Conservation (phyloP, 2,113 vertebrate genomes). For the Nycticryphes semicollaris region DNA sequence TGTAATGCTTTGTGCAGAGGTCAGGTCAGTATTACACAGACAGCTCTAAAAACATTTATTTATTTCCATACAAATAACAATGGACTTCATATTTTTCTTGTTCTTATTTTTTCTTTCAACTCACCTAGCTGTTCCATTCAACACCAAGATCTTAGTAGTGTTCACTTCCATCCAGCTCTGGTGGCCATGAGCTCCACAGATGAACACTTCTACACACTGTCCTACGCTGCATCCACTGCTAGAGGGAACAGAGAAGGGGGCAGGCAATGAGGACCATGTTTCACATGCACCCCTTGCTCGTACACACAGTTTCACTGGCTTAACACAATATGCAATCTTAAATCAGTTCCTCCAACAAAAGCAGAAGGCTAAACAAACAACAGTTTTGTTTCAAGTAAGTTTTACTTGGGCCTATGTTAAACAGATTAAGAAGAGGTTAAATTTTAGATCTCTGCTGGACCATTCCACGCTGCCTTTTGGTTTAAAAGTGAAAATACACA, state of each 20-base stretch:
- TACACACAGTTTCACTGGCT: not conserved
- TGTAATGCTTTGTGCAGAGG: not conserved
- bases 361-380: slow-evolving; percentile 10
- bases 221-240: not conserved
- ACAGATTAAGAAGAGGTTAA: slow-evolving; percentile 2
- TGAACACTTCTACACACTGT: not conserved
- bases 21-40: not conserved
- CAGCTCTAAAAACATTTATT: not conserved
- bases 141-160: not conserved
- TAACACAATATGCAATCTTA: not conserved
- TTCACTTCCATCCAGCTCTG: not conserved
- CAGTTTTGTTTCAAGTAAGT: not conserved
- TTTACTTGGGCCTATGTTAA: not conserved
- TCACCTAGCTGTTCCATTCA: not conserved
- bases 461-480: not conserved
- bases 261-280: not conserved
- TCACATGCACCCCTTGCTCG: not conserved
- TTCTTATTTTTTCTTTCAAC: not conserved
- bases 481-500: slow-evolving; percentile 12
- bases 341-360: not conserved
- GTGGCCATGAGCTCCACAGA: not conserved
- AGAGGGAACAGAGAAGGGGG: not conserved
- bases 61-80: not conserved
- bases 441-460: not conserved
- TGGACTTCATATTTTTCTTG: not conserved